These are phyloP conservation scores for Equus quagga DNA, from an alignment of 2,113 vertebrate genomes.

Conservation along the genomic window DNA sequence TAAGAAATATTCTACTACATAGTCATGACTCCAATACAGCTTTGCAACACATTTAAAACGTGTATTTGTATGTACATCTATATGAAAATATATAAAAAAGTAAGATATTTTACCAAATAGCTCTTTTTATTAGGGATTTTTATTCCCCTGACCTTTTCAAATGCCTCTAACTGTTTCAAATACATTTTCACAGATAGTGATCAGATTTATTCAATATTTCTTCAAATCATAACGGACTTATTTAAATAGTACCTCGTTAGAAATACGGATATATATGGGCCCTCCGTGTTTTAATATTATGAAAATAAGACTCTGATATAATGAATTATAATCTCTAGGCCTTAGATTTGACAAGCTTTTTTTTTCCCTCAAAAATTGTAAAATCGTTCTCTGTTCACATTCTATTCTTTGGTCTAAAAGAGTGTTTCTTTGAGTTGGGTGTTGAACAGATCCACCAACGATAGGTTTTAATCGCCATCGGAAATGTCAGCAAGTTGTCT, in stretches of 20 bases:
- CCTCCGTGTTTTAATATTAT: neutral
- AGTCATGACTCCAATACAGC: neutral
- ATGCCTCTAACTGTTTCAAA: neutral
- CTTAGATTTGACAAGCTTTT: neutral
- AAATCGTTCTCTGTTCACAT: neutral
- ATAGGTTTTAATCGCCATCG: slow-evolving; percentile 43
- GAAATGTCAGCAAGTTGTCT: slow-evolving; percentile 27
- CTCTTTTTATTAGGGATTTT: neutral
- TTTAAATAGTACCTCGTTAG: neutral
- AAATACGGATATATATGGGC: neutral
- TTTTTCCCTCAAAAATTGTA: neutral
- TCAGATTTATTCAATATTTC: neutral
- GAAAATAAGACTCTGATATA: neutral
- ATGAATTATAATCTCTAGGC: neutral
- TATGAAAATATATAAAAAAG: neutral
- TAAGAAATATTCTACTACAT: neutral
- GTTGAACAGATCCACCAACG: neutral
- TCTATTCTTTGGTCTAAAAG: neutral
- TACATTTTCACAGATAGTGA: rapidly evolving
- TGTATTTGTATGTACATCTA: neutral
- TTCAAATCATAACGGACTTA: neutral
- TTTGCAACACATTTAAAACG: neutral
- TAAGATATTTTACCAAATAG: neutral
- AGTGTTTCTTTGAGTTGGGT: slow-evolving; percentile 17
- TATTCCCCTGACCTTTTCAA: neutral